Conservation (phyloP, 2,888 invertebrate species). For the Laspeyria flexula region DNA sequence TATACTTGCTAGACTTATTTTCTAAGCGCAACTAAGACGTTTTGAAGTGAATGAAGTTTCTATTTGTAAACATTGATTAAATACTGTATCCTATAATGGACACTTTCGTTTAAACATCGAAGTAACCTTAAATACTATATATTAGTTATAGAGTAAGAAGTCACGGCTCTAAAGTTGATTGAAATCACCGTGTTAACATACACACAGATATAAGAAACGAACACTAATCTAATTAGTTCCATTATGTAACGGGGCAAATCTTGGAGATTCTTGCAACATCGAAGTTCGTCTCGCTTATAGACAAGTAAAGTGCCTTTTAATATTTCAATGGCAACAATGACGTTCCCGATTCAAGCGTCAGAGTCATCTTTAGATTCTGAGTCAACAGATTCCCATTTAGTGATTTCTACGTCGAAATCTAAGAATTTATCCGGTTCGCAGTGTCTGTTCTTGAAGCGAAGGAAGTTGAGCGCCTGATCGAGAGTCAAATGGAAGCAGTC, state of each 20-base stretch:
- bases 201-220: constrained; percentile 3
- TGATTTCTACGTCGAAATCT: constrained; percentile 60
- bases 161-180: constrained; percentile 7
- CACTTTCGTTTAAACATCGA: background rate
- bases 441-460: constrained; percentile 65
- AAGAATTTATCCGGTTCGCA: constrained; percentile 63
- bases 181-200: background rate
- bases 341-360: constrained; percentile 3
- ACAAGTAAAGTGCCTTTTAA: background rate
- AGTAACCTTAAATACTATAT: constrained; percentile 1
- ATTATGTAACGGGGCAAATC: background rate
- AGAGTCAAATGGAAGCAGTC: constrained; percentile 77
- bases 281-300: background rate
- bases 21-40: no score
- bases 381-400: constrained; percentile 41
- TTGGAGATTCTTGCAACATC: background rate
- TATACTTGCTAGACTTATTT: no score
- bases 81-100: no score
- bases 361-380: constrained; percentile 36
- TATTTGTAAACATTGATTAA: background rate
- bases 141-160: constrained; percentile 3
- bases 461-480: constrained; percentile 74
- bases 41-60: no score
- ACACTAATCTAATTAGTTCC: background rate
- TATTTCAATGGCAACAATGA: background rate